Conservation (phyloP, 2,888 invertebrate genomes). For the Beris morrisii region DNA sequence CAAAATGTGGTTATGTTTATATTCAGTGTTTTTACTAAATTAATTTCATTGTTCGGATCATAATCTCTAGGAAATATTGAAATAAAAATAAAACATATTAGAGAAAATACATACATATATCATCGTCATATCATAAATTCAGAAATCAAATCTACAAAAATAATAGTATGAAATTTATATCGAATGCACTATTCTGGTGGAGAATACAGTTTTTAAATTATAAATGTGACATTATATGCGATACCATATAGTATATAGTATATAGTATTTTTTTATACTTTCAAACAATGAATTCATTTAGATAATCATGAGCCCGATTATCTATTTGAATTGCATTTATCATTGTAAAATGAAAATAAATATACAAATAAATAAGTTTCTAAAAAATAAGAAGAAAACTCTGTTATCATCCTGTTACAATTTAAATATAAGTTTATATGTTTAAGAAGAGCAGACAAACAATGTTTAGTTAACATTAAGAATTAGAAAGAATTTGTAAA, state of each 20-base stretch:
- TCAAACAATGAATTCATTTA: slow-evolving; percentile 41
- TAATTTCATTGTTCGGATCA: too few species aligned
- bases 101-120: neutral
- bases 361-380: neutral
- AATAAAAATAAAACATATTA: too few species aligned
- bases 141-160: neutral
- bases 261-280: too few species aligned
- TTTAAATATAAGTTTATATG: slow-evolving; percentile 21
- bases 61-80: too few species aligned
- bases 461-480: slow-evolving; percentile 31
- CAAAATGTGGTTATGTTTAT: slow-evolving; percentile 4
- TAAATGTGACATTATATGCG: slow-evolving; percentile 16
- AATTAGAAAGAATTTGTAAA: slow-evolving; percentile 13
- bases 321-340: slow-evolving; percentile 45
- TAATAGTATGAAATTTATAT: neutral
- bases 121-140: slow-evolving; percentile 11
- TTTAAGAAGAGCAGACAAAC: slow-evolving; percentile 4
- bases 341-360: neutral
- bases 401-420: neutral
- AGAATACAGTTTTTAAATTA: neutral
- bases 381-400: neutral
- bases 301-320: slow-evolving; percentile 55
- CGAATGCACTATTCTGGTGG: neutral
- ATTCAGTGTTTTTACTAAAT: neutral
- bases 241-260: too few species aligned